Evolutionary conservation across 2,888 invertebrate genomes (phyloP).

Genomic region (Drosophila koepferae): DNA sequence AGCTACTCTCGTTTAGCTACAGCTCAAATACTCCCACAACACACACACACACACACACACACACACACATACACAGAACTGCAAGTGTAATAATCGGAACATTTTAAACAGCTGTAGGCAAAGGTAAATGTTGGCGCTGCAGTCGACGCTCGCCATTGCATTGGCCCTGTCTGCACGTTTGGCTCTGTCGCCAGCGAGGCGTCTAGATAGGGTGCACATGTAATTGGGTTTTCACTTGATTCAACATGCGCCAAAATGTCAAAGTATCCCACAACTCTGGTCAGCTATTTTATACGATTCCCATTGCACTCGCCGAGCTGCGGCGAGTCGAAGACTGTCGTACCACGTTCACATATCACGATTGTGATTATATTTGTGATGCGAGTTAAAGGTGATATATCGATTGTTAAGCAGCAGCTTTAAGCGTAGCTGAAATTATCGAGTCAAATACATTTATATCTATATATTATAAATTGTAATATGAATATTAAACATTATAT

Average conservation of each 20-base stretch:
- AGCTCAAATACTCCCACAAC: conserved; percentile 33
- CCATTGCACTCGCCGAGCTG: conserved; percentile 3
- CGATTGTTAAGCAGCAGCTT: not conserved
- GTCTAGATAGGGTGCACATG: conserved; percentile 62
- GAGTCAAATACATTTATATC: too few relatives aligned
- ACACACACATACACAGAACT: not conserved
- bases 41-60: not conserved
- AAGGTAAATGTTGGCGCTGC: conserved; percentile 22
- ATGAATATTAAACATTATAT: too few relatives aligned
- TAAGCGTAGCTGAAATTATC: not conserved
- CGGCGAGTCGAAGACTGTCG: not conserved
- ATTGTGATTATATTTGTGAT: not conserved
- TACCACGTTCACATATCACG: not conserved
- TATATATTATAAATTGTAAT: too few relatives aligned
- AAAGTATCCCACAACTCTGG: conserved; percentile 62
- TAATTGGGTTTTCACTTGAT: conserved; percentile 78
- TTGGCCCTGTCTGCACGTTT: conserved; percentile 62
- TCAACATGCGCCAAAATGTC: conserved; percentile 73
- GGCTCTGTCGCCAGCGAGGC: conserved; percentile 60
- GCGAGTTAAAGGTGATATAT: not conserved
- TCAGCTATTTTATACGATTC: conserved; percentile 31
- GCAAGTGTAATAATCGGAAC: conserved; percentile 57
- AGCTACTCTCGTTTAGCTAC: conserved; percentile 37
- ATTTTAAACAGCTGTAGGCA: conserved; percentile 25
- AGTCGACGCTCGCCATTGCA: conserved; percentile 33